Evolutionary conservation across 2,888 invertebrate genomes (phyloP).

Genomic region (Peribatodes rhomboidaria): DNA sequence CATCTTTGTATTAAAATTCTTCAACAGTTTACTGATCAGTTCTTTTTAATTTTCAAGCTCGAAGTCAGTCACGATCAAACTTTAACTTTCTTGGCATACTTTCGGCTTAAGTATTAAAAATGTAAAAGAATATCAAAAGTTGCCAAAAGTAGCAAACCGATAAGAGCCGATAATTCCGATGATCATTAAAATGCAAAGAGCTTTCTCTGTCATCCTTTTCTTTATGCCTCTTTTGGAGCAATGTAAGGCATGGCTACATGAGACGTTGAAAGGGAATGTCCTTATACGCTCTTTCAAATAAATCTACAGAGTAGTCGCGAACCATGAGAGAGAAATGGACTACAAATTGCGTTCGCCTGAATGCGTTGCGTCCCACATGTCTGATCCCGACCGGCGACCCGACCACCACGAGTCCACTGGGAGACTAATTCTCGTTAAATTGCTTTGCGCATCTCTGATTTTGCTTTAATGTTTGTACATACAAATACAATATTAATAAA

Average conservation of each 20-base stretch:
- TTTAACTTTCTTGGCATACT: constrained; percentile 22
- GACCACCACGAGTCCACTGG: constrained; percentile 35
- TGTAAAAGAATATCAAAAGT: constrained; percentile 10
- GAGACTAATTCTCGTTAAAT: constrained; percentile 49
- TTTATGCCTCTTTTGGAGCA: not conserved
- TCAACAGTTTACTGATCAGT: constrained; percentile 32
- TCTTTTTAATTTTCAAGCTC: constrained; percentile 28
- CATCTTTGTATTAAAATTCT: constrained; percentile 38
- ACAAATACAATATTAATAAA: constrained; percentile 1
- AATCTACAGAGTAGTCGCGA: constrained; percentile 72
- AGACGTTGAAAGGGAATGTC: constrained; percentile 49
- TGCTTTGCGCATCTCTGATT: constrained; percentile 32
- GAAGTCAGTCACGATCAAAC: constrained; percentile 15
- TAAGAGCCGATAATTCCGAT: not conserved
- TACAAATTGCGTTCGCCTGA: constrained; percentile 77
- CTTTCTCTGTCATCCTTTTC: constrained; percentile 2
- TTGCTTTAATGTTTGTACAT: constrained; percentile 13
- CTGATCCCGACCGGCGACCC: constrained; percentile 41
- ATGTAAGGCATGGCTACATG: not conserved
- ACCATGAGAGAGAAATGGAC: constrained; percentile 75
- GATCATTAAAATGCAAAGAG: not conserved
- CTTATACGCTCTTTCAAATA: constrained; percentile 61
- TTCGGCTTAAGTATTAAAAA: constrained; percentile 19
- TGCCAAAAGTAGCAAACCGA: not conserved
- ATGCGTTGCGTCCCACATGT: constrained; percentile 57